phyloP scores from a whole-genome alignment of 2,797 vertebrate genomes.

The Catharus ustulatus region DNA sequence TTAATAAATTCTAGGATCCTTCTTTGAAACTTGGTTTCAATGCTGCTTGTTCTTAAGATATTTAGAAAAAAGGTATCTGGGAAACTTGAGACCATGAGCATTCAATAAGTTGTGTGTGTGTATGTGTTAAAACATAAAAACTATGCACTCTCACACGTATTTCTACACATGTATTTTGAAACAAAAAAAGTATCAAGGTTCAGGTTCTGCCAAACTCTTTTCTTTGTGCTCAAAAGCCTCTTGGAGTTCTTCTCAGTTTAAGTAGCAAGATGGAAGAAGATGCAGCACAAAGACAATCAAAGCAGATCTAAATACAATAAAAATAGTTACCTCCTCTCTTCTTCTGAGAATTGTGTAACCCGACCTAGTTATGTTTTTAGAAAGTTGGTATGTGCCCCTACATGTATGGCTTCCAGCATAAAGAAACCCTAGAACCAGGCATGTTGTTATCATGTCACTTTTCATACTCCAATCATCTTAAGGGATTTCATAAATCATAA shows the following conservation, averaged over 20 bases:
- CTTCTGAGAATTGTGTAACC: neutral
- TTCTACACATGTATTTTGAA: neutral
- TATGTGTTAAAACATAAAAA: neutral
- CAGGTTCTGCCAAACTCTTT: neutral
- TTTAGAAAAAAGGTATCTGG: neutral
- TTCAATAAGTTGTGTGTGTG: neutral
- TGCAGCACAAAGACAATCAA: neutral
- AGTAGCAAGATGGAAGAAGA: neutral
- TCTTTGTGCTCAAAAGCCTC: neutral
- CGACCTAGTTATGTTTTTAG: constrained; percentile 9
- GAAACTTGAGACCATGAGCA: neutral
- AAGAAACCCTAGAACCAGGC: constrained; percentile 13
- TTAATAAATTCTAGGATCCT: neutral
- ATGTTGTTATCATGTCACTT: constrained; percentile 36
- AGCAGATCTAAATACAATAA: neutral
- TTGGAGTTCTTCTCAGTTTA: neutral
- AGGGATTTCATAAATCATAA: constrained; percentile 15
- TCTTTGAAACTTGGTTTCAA: neutral
- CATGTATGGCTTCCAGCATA: neutral
- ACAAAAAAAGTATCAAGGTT: neutral
- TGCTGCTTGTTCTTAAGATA: neutral
- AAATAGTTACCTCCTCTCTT: neutral
- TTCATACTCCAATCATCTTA: neutral
- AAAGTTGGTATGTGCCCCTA: constrained; percentile 7
- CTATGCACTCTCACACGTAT: neutral